Percentiles rank a stretch among this genome's conserved stretches.
Conservation (phyloP, 2,797 vertebrate genomes). For the Tadarida brasiliensis region DNA sequence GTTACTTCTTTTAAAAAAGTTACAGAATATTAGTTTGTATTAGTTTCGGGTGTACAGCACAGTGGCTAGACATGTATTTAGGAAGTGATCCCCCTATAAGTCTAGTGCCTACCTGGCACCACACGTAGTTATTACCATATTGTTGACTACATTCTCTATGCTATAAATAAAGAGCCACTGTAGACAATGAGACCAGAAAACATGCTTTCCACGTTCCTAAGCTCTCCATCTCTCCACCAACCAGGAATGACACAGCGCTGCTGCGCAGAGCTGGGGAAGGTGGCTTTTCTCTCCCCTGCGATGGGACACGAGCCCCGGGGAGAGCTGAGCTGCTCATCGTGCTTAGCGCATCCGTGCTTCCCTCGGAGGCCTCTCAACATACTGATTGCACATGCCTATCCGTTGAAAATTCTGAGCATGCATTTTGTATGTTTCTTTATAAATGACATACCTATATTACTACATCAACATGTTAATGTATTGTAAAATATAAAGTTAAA, state of each 20-base stretch:
- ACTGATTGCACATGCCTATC: not conserved
- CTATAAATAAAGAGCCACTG: not conserved
- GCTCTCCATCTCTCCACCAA: not conserved
- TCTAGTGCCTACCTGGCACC: not conserved
- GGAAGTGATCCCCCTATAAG: not conserved
- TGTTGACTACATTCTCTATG: not conserved
- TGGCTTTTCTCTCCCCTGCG: not conserved
- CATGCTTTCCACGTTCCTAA: not conserved
- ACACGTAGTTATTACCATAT: not conserved
- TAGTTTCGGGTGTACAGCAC: not conserved
- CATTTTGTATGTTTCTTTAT: not conserved
- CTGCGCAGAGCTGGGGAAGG: not conserved
- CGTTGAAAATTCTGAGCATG: not conserved
- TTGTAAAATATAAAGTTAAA: not conserved
- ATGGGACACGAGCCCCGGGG: not conserved
- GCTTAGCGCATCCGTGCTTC: not conserved
- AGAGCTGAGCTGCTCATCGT: not conserved
- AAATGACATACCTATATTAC: not conserved
- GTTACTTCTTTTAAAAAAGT: not conserved
- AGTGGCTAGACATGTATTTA: not conserved
- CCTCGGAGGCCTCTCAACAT: not conserved
- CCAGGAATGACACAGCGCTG: not conserved
- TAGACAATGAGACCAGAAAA: not conserved
- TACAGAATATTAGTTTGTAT: not conserved
- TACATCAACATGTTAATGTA: not conserved